These are phyloP conservation scores for Criorhina ranunculi DNA, from an alignment of 2,888 invertebrate genomes.

Conservation along the genomic window DNA sequence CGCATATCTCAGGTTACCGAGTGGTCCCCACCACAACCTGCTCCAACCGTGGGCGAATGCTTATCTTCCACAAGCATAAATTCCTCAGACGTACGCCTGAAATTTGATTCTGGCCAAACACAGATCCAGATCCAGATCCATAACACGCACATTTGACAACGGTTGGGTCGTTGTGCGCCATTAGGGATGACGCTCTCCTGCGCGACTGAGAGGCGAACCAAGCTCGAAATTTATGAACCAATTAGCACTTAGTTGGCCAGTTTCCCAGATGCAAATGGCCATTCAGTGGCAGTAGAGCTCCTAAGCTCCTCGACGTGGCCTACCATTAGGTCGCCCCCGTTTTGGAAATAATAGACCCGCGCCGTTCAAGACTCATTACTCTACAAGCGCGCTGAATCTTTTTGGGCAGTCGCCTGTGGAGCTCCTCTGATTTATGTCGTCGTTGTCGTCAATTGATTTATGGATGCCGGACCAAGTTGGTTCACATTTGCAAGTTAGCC, in stretches of 20 bases:
- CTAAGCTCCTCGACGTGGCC: background rate
- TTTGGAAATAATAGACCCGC: conserved; percentile 45
- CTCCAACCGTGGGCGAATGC: conserved; percentile 18
- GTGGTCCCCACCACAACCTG: background rate
- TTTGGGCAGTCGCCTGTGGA: conserved; percentile 40
- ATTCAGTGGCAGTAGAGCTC: conserved; percentile 26
- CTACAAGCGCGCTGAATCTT: conserved; percentile 24
- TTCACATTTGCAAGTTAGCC: background rate
- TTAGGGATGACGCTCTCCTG: conserved; percentile 26
- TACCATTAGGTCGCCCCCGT: conserved; percentile 37
- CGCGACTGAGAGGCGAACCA: too few relatives aligned
- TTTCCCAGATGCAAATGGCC: conserved; percentile 46
- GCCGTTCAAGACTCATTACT: conserved; percentile 38
- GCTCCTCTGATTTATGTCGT: conserved; percentile 47
- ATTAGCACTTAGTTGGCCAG: conserved; percentile 51
- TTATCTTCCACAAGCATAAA: conserved; percentile 34
- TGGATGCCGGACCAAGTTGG: conserved; percentile 29
- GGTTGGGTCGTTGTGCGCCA: conserved; percentile 10
- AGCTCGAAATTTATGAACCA: conserved; percentile 56
- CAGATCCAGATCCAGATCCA: conserved; percentile 44
- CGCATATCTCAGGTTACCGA: conserved; percentile 28
- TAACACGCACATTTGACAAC: conserved; percentile 50
- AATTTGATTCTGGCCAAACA: conserved; percentile 50
- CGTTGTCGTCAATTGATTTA: conserved; percentile 44
- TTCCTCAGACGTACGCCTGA: conserved; percentile 39